Evolutionary conservation across 35 echinoderm and acorn worm genomes (phyloP), one percentile per base, ranked within the genome.

Genomic region (Ophioderma brevispina): DNA sequence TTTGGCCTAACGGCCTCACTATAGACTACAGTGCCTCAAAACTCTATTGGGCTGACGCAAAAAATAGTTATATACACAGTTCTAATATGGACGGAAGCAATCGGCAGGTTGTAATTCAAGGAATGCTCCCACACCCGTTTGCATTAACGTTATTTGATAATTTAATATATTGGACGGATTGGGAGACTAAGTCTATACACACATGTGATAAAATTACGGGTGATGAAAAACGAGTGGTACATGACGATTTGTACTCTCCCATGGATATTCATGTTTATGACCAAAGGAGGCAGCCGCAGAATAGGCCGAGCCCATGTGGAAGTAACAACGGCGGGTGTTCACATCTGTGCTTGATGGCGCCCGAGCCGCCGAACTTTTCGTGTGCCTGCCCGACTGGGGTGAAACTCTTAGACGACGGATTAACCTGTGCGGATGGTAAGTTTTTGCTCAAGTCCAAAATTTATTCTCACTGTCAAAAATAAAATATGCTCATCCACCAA

Each of bases 1-100:
- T 80, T 15, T 99, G 94, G 91, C 97, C 97, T 1, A 99, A 99
- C 78, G 93, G 97, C 21, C 88, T 99, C 19, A 95, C 93, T 64
- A 92, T 95, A 17, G 87, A 95, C 78, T 95, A 91, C 56, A 64
- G 90, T 39, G 86, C 91, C 0, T 64, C 90, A 32, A 78, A 87
- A 37, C 64, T 99, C 19, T 99, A 93, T 40, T 99, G 97, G 97
- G 85, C 83, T 6, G 97, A 99, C 82, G 97, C 97, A 6, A 88
- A 94, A 38, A 39, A 95, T 13, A 91, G 95, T 75, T 87, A 95
- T 49, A 79, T 80, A 21, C 31, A 75, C 40, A 32, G 38, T 19
- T 10, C 80, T 36, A 35, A 33, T 30, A 77, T 21, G 15, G 36
- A 32, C 3, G 1, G 17, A 37, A 78, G 21, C 32, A 77, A 33